A percentile compares a stretch with the other conserved stretches of the same genome.
phyloP scores from a whole-genome alignment of 2,113 vertebrate genomes.

The Nesogale talazaci region DNA sequence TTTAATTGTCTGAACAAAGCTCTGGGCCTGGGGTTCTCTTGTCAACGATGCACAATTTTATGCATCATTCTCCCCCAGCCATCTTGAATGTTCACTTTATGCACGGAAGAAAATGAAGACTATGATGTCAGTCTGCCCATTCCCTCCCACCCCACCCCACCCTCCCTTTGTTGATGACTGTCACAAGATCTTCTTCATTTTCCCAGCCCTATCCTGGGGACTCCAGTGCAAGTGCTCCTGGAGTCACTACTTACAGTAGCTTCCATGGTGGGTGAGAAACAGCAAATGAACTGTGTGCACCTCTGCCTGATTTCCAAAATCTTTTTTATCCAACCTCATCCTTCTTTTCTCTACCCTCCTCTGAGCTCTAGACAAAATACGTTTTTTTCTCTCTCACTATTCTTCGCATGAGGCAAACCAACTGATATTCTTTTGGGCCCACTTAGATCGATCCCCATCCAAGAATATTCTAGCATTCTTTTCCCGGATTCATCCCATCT shows the following conservation, averaged over 20 bases:
- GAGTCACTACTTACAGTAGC: background rate
- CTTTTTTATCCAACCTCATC: background rate
- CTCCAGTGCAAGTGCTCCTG: background rate
- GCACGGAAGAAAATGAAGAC: background rate
- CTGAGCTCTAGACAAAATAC: background rate
- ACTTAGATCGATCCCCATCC: background rate
- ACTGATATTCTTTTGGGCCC: background rate
- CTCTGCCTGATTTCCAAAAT: background rate
- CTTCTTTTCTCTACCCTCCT: background rate
- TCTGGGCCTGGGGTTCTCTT: conserved; percentile 18
- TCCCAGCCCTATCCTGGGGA: background rate
- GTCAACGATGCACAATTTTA: background rate
- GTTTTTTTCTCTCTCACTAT: background rate
- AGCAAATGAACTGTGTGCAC: background rate
- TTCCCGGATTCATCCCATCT: conserved; percentile 11
- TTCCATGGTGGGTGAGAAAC: background rate
- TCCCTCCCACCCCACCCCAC: background rate
- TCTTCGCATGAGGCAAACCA: background rate
- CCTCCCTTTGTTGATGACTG: background rate
- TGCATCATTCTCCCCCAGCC: conserved; percentile 4
- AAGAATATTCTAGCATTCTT: background rate
- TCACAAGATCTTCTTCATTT: background rate
- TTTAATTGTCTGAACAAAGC: background rate
- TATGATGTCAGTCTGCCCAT: background rate
- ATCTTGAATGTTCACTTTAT: conserved; percentile 9